Conservation (phyloP, 2,888 invertebrate species). For the Metellina segmentata region DNA sequence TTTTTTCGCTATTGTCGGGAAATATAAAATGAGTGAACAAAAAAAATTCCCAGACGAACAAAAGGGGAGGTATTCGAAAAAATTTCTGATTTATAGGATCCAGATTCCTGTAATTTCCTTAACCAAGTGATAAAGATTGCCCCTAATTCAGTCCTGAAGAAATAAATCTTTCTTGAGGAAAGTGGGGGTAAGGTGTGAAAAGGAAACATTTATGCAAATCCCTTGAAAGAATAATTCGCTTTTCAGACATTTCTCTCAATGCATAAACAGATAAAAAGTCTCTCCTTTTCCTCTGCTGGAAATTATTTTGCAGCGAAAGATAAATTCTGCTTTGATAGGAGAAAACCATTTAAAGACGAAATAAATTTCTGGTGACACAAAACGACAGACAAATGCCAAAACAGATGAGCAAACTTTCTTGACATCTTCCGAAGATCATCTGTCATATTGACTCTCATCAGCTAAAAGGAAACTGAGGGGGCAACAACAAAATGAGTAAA, state of each 20-base stretch:
- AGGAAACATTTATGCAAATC: slow-evolving; percentile 57
- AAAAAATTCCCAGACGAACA: no score
- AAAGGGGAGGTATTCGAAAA: neutral
- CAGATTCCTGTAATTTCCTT: slow-evolving; percentile 50
- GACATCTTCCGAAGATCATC: slow-evolving; percentile 62
- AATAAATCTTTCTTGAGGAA: slow-evolving; percentile 42
- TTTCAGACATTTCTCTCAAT: slow-evolving; percentile 35
- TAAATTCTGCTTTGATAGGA: slow-evolving; percentile 65
- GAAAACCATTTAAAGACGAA: slow-evolving; percentile 53
- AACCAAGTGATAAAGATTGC: slow-evolving; percentile 50
- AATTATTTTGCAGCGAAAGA: slow-evolving; percentile 15
- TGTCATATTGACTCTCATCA: slow-evolving; percentile 57
- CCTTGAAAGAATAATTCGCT: slow-evolving; percentile 24
- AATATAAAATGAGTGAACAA: no score
- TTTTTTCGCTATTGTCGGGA: no score
- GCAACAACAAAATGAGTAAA: slow-evolving; percentile 5
- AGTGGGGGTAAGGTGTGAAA: neutral
- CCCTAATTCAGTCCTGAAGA: slow-evolving; percentile 39
- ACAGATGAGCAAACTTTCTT: slow-evolving; percentile 62
- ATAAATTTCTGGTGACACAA: slow-evolving; percentile 65
- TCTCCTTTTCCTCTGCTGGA: neutral
- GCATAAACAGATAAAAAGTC: slow-evolving; percentile 32
- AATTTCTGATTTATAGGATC: slow-evolving; percentile 20
- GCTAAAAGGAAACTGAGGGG: slow-evolving; percentile 13
- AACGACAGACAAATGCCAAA: slow-evolving; percentile 73